Base-by-base conservation (phyloP, 2,113 vertebrate genomes). In the Anolis carolinensis region DNA sequence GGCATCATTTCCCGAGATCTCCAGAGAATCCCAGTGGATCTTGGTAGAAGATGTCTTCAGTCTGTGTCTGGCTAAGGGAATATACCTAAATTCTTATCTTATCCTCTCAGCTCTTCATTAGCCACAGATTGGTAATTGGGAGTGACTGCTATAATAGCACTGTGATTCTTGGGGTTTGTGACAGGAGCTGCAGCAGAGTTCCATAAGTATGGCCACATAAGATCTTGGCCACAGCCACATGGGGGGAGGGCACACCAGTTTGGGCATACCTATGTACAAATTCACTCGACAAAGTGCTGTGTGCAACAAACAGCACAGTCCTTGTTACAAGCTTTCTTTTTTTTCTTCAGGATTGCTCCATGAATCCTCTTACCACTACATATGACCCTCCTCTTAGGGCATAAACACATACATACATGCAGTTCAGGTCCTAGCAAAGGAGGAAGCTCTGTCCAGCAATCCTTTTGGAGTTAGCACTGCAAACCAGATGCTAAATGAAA, bases 401-500 rank as follows among this genome's bases (percentile, higher is more conserved):
- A 62, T 11, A 72, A 6, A 70, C 39, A 44, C 32, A 23, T 4
- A 71, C 44, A 52, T 30, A 80, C 68, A 79, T 30, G 27, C 11
- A 39, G 20, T 65, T 65, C n/a, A 23, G 30, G 55, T 86, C 39
- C 36, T 81, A 21, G 55, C 44, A 25, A 30, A 68, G 14, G 25
- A 50, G 78, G 39, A 86, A 30, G 70, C 70, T 27, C 78, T 80
- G 71, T 86, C 55, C 71, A 63, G 59, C 71, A 63, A 39, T 79
- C 63, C 79, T 21, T 73, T 25, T 63, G 62, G 70, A 75, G 59
- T n/a, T 81, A 70, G 78, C 55, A 36, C 36, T 65, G 55, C 59
- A 74, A 86, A 50, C 59, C 78, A 86, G 70, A 86, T 81, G 70
- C 78, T n/a, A 86, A 65, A 81, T 63, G 59, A 86, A 86, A 81